These are phyloP conservation scores for Chrysocyon brachyurus DNA, from an alignment of 2,797 vertebrate species.

Conservation along the genomic window DNA sequence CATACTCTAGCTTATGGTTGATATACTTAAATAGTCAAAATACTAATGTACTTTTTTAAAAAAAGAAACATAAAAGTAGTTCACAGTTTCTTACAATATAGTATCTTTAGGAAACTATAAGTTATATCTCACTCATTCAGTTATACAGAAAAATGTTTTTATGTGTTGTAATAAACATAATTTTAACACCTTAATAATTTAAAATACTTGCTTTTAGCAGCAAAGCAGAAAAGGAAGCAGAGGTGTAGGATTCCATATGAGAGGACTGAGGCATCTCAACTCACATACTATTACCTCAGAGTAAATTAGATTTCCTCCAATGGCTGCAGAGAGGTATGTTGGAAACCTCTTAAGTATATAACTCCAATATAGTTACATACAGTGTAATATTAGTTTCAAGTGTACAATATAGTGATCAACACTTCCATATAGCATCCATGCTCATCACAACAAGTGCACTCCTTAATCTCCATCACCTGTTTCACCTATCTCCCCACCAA, in stretches of 20 bases:
- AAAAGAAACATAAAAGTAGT: background rate
- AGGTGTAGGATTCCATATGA: background rate
- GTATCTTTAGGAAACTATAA: conserved; percentile 57
- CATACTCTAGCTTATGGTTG: background rate
- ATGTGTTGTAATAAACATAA: background rate
- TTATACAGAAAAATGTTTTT: background rate
- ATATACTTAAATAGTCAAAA: conserved; percentile 59
- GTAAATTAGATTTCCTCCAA: background rate
- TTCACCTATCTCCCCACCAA: background rate
- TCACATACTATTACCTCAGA: background rate
- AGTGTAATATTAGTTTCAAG: background rate
- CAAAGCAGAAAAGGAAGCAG: background rate
- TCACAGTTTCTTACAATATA: background rate
- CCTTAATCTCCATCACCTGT: background rate
- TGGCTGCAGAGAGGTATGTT: background rate
- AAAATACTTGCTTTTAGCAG: background rate
- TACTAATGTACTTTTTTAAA: background rate
- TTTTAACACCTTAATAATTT: conserved; percentile 38
- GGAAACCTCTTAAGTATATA: background rate
- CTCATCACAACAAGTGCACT: background rate
- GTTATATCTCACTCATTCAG: conserved; percentile 11
- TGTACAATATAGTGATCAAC: background rate
- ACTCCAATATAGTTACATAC: background rate
- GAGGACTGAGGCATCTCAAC: background rate
- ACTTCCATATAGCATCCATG: background rate